Percentiles rank a stretch among this genome's conserved stretches.
phyloP scores from a whole-genome alignment of 2,113 vertebrate species.

The Eonycteris spelaea region DNA sequence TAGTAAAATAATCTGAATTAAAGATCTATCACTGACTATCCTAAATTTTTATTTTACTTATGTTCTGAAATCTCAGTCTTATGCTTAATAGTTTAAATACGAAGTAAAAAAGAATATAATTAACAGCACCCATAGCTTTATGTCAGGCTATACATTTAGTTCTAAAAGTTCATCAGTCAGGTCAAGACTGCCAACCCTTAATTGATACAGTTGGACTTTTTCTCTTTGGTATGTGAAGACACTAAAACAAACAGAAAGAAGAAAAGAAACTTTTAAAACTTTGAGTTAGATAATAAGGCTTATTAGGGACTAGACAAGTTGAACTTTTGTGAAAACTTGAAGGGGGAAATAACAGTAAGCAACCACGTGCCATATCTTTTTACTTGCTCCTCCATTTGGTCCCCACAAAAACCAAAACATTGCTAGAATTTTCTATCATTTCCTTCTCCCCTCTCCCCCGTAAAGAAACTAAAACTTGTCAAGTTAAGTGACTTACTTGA shows the following conservation, averaged over 20 bases:
- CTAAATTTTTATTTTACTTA: constrained; percentile 31
- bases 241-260: not conserved
- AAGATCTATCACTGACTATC: constrained; percentile 1
- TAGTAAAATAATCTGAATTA: constrained; percentile 20
- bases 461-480: not conserved
- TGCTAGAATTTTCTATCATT: not conserved
- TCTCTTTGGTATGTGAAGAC: not conserved
- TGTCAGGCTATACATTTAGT: not conserved
- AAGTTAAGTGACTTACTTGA: not conserved
- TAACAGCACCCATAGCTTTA: not conserved
- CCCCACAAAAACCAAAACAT: too few species aligned
- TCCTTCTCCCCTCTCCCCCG: not conserved
- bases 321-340: not conserved
- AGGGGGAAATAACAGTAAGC: not conserved
- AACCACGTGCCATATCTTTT: not conserved
- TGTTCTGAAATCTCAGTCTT: not conserved
- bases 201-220: not conserved
- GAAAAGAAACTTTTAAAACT: not conserved
- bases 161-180: not conserved
- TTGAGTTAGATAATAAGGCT: not conserved
- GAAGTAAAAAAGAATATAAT: not conserved
- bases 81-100: not conserved
- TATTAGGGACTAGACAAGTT: not conserved
- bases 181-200: not conserved
- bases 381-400: not conserved